Evolutionary conservation across 1,140 invertebrate genomes (phyloP).

Genomic region (Drosophila equinoxialis): DNA sequence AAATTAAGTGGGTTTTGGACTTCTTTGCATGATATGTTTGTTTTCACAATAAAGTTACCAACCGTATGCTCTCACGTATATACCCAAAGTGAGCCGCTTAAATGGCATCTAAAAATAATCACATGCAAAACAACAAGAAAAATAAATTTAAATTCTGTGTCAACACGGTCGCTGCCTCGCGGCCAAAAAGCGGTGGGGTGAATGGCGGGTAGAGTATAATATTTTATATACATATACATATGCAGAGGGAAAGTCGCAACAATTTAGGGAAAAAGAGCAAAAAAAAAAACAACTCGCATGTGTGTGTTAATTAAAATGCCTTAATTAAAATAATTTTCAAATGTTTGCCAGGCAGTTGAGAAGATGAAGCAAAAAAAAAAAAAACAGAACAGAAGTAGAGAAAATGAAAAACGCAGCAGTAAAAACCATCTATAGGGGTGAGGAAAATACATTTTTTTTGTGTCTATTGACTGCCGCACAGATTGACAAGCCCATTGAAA

Average conservation of each 20-base stretch:
- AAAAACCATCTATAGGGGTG: background rate
- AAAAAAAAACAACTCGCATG: constrained; percentile 4
- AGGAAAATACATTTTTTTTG: constrained; percentile 39
- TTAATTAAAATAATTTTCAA: constrained; percentile 77
- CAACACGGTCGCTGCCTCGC: constrained; percentile 48
- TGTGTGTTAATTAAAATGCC: constrained; percentile 75
- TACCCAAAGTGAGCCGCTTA: constrained; percentile 21
- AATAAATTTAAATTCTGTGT: constrained; percentile 78
- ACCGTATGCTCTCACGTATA: constrained; percentile 12
- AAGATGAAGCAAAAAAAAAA: constrained; percentile 27
- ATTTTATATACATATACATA: constrained; percentile 28
- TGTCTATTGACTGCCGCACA: constrained; percentile 59
- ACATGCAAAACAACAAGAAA: constrained; percentile 57
- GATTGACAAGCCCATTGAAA: constrained; percentile 59
- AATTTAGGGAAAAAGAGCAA: constrained; percentile 65
- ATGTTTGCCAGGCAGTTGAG: constrained; percentile 53
- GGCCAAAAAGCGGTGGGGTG: background rate
- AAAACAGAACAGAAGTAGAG: constrained; percentile 19
- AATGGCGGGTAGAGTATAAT: constrained; percentile 25
- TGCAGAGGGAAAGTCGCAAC: constrained; percentile 13
- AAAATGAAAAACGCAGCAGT: constrained; percentile 31
- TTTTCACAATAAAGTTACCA: too few species aligned
- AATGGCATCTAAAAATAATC: constrained; percentile 43
- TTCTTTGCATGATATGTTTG: too few species aligned
- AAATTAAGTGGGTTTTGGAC: too few species aligned